Percentiles rank a stretch among this genome's conserved stretches.
phyloP scores from a whole-genome alignment of 2,113 vertebrate genomes.

The Halichoeres trimaculatus region DNA sequence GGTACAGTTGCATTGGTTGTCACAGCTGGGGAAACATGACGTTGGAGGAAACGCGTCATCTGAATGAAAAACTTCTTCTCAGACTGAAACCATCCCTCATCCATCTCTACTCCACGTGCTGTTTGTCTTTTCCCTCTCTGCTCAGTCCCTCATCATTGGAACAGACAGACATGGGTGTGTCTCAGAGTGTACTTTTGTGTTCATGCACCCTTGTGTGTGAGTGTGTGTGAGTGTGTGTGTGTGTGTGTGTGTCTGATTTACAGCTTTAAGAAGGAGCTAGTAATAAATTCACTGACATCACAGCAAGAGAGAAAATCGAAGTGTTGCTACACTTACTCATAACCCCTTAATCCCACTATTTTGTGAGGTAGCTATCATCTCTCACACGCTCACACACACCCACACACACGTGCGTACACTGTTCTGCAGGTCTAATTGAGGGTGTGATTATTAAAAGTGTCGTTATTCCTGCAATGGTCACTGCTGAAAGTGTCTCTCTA shows the following conservation, averaged over 20 bases:
- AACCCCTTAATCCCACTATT: slow-evolving; percentile 51
- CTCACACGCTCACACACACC: slow-evolving; percentile 20
- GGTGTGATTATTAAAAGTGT: slow-evolving; percentile 59
- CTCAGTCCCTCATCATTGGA: slow-evolving; percentile 57
- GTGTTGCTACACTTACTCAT: slow-evolving; percentile 65
- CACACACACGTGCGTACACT: slow-evolving; percentile 17
- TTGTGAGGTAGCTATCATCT: slow-evolving; percentile 33
- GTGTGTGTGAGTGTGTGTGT: slow-evolving; percentile 14
- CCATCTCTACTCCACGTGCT: slow-evolving; percentile 60
- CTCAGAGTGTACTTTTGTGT: background rate
- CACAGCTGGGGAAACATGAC: slow-evolving; percentile 47
- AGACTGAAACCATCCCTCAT: slow-evolving; percentile 65
- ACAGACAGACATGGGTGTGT: slow-evolving; percentile 45
- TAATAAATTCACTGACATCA: slow-evolving; percentile 78
- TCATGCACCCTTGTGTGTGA: slow-evolving; percentile 27
- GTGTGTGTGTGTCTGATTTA: slow-evolving; percentile 60
- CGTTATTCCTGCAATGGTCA: slow-evolving; percentile 70
- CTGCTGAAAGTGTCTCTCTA: slow-evolving; percentile 53
- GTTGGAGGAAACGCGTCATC: slow-evolving; percentile 40
- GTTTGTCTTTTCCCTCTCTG: slow-evolving; percentile 58
- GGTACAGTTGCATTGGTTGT: slow-evolving; percentile 53
- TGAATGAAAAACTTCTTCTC: slow-evolving; percentile 59
- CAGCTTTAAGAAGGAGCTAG: slow-evolving; percentile 54
- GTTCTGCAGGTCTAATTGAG: slow-evolving; percentile 69
- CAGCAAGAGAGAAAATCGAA: slow-evolving; percentile 72